These are phyloP conservation scores for Pollenia griseotomentosa DNA, from an alignment of 2,888 invertebrate species.

Conservation along the genomic window DNA sequence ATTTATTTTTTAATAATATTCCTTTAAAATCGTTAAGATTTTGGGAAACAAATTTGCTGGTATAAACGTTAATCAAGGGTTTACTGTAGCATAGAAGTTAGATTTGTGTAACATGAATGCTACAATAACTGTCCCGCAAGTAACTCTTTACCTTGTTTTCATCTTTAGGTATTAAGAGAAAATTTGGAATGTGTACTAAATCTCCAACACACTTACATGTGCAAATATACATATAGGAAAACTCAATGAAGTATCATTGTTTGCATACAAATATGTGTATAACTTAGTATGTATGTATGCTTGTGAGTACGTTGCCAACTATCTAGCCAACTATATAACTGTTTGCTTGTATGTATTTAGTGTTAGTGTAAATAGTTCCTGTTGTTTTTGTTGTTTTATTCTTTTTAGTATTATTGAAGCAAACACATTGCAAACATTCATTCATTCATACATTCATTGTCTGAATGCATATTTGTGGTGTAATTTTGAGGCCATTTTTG, in stretches of 20 bases:
- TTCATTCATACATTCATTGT: slow-evolving; percentile 28
- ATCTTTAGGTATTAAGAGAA: slow-evolving; percentile 45
- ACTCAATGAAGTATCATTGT: slow-evolving; percentile 44
- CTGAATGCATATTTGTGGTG: slow-evolving; percentile 65
- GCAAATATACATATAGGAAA: not conserved
- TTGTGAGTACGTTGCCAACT: slow-evolving; percentile 38
- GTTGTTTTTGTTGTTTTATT: slow-evolving; percentile 3
- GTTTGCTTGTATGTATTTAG: not conserved
- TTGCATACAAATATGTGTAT: not conserved
- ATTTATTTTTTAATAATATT: too few relatives aligned
- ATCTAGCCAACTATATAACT: slow-evolving; percentile 21
- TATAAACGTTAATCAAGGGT: too few relatives aligned
- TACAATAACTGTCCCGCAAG: not conserved
- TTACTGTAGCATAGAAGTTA: not conserved
- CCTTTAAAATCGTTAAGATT: too few relatives aligned
- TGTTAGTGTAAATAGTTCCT: not conserved
- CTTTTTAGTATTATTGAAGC: slow-evolving; percentile 45
- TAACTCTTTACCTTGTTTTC: slow-evolving; percentile 62
- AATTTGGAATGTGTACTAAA: slow-evolving; percentile 44
- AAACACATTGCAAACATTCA: slow-evolving; percentile 42
- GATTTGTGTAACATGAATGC: slow-evolving; percentile 48
- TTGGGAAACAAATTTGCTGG: too few relatives aligned
- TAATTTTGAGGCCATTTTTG: slow-evolving; percentile 63
- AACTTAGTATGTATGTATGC: not conserved
- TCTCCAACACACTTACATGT: slow-evolving; percentile 7